Evolutionary conservation across 2,113 vertebrate species (phyloP), one percentile per base, ranked within the genome.

Genomic region (Guaruba guarouba): DNA sequence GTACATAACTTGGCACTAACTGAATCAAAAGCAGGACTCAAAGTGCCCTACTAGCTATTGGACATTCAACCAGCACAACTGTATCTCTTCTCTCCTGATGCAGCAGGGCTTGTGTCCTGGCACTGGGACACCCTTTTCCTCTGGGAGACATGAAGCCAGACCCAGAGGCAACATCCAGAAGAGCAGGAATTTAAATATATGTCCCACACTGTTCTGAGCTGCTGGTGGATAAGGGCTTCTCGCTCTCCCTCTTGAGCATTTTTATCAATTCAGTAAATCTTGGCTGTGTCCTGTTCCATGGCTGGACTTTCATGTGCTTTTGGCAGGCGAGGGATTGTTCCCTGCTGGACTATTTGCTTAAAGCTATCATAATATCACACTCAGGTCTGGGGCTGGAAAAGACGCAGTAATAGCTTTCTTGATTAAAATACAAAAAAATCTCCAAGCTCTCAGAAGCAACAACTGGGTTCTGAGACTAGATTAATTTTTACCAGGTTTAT

Each of bases 91-190:
- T 63, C 37, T 59, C 48, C 52, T 19, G 8, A 14, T 66, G 19
- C 46, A 70, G 1, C 1, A 3, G 11, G 11, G 20, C 27, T n/a
- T 31, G 15, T 31, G 44, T 48, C 48, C 57, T 52, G 51, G 13
- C 18, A 46, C 62, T 27, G 19, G 11, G 37, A 7, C 17, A 84
- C n/a, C 17, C 17, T 61, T 85, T 39, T 64, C 24, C 7, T 64
- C 19, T 25, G 18, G 39, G 54, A 88, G 1, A 23, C 37, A 49
- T 33, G 18, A 64, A 77, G 28, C 22, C 29, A 68, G 39, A 76
- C 18, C 29, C 0, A 0, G 4, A 4, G 55, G 13, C 11, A 48
- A 54, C 12, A 28, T 5, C 28, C 64, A 90, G 31, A 4, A 20
- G 25, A 54, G 51, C 8, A 83, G 39, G 33, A 86, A 81, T 88